These are phyloP conservation scores for Nasonia vitripennis DNA, from an alignment of 1,140 invertebrate genomes.

Conservation along the genomic window DNA sequence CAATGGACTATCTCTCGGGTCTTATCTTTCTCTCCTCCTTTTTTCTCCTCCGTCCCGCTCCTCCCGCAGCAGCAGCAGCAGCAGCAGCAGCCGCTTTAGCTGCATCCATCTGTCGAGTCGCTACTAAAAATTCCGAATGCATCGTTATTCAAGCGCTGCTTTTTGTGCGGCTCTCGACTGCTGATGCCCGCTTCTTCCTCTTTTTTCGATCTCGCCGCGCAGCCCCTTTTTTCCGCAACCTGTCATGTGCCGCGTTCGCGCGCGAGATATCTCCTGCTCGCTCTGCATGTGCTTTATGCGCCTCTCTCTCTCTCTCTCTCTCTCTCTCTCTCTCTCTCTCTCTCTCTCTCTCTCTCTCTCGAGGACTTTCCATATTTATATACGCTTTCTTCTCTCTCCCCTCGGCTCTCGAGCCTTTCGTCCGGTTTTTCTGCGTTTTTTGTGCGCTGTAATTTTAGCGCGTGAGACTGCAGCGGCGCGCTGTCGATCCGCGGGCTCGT, in stretches of 20 bases:
- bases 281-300: conserved; percentile 40
- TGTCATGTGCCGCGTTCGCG: conserved; percentile 27
- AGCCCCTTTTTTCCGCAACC: conserved; percentile 45
- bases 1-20: conserved; percentile 62
- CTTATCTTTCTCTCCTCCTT: conserved; percentile 54
- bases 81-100: conserved; percentile 23
- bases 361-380: conserved; percentile 53
- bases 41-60: conserved; percentile 40
- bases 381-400: not conserved
- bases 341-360: not conserved
- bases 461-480: conserved; percentile 12
- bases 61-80: conserved; percentile 5
- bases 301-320: not conserved
- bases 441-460: conserved; percentile 44
- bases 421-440: not conserved
- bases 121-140: conserved; percentile 68
- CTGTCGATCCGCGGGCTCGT: conserved; percentile 29
- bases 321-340: not conserved
- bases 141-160: conserved; percentile 63
- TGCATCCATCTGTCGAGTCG: conserved; percentile 63
- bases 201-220: conserved; percentile 49
- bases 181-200: conserved; percentile 44
- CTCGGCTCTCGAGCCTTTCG: not conserved
- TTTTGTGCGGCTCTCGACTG: conserved; percentile 36
- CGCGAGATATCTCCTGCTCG: conserved; percentile 33